A percentile compares a stretch with the other conserved stretches of the same genome.
Evolutionary conservation across 2,888 invertebrate species (phyloP).

Genomic region (Drosophila prostipennis): DNA sequence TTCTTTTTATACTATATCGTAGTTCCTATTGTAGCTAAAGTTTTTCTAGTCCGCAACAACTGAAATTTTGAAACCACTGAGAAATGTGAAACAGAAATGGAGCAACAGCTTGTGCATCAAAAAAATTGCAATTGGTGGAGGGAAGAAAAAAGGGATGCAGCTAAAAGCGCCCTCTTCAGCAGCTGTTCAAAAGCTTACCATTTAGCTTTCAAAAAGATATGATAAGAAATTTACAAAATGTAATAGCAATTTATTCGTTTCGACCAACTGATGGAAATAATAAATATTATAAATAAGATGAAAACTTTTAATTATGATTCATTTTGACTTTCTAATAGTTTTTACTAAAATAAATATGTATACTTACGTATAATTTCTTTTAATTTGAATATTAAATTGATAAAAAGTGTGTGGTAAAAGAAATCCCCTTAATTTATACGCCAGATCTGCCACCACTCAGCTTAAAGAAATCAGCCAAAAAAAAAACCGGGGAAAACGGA

Average conservation of each 20-base stretch:
- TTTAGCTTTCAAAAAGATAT: neutral
- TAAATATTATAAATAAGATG: neutral
- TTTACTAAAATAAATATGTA: no score
- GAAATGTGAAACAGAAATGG: neutral
- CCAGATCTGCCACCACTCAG: no score
- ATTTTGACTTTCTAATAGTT: no score
- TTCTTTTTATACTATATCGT: no score
- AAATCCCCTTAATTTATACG: neutral
- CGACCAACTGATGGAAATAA: neutral
- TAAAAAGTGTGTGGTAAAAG: neutral
- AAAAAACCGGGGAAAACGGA: no score
- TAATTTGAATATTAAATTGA: no score
- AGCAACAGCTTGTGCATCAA: neutral
- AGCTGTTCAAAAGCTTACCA: conserved; percentile 10
- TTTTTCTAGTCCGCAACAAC: neutral
- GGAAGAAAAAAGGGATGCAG: neutral
- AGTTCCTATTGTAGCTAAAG: no score
- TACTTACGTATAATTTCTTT: no score
- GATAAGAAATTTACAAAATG: neutral
- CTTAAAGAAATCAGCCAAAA: no score
- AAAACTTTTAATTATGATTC: no score
- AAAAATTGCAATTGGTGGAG: neutral
- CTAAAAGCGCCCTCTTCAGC: neutral
- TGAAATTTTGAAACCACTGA: neutral
- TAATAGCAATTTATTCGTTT: no score